Evolutionary conservation across 2,113 vertebrate genomes (phyloP), one percentile per base, ranked within the genome.

Genomic region (Bambusicola thoracicus): DNA sequence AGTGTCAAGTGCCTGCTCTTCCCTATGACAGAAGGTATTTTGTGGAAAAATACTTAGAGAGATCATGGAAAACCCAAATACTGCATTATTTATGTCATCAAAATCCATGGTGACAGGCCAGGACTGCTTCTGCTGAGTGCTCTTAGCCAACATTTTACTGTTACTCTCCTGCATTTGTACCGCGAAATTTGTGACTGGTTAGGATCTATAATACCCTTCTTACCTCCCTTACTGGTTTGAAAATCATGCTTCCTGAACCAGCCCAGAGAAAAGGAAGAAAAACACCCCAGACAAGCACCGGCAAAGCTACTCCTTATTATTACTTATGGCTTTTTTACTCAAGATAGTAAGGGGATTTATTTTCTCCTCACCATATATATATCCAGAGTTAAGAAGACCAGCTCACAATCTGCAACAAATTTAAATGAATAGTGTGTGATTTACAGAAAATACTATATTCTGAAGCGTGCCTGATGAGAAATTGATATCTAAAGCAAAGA

Each of bases 181-280:
- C 81, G 77, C n/a, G 80, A 94, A 80, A 83, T 68, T 86, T 87
- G 67, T 77, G 24, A 38, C 58, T 75, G 24, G 27, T 51, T 24
- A 90, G 22, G 16, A 55, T 87, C 85, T 85, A 5, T 75, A 85
- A 92, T 85, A 93, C 93, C 65, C 79, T n/a, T 87, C 44, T 92
- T 92, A 89, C 38, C 81, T 94, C 63, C 68, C n/a, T 81, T 72
- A 59, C 20, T 78, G 59, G 32, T 65, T 70, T 68, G 55, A 92
- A 74, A 73, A 83, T 22, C 18, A 66, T n/a, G 13, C 56, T 80
- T 51, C 22, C 75, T 81, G 43, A 20, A 30, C 25, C 10, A 22
- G 13, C 27, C 13, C 14, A 2, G 58, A 85, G 46, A 63, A 69
- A n/a, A 77, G 38, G 24, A 89, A 59, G 38, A 11, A 69, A 76